Evolutionary conservation across 2,888 invertebrate genomes (phyloP), one percentile per base, ranked within the genome.

Genomic region (Oscheius myriophilus): DNA sequence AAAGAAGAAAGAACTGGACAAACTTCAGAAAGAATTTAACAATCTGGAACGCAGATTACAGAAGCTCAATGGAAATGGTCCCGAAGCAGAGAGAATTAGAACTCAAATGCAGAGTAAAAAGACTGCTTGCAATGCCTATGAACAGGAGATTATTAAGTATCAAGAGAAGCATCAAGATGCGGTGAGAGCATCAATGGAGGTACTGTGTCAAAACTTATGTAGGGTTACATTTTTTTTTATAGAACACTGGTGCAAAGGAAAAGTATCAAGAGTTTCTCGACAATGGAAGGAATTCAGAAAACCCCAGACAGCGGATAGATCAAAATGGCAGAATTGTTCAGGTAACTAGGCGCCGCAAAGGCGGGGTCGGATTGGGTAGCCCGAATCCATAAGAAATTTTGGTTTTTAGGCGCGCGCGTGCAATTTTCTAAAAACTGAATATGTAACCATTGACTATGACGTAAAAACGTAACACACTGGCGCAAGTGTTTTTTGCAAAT

Each of bases 241-340:
- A 55, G 58, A 3, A 45, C 25, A 23, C 11, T 3, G 45, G 23
- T 43, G 25, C 58, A n/a, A 12, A 21, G 23, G 23, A 43, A 25
- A 23, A 3, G 43, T 58, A 18, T 45, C 21, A n/a, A 4, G 14
- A 43, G n/a, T 43, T 54, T n/a, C 54, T 12, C 21, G n/a, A 54
- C 6, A 54, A 54, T 25, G 18, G 25, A 12, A 21, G 21, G 18
- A 23, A 54, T 54, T 14, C 9, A 25, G 23, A 1, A 11, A 21
- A 42, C 16, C 21, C 23, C 21, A 49, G 6, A 21, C 7, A 12
- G 23, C 2, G 2, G 25, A 53, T 43, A 16, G 42, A 64, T 25
- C 53, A 64, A 42, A 54, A 64, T 23, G 42, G 42, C 16, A 16
- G 54, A 41, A 64, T 64, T 9, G 53, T 43, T 25, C 42, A 43